Evolutionary conservation across 2,113 vertebrate genomes (phyloP).

Genomic region (Pachycephala philippinensis): DNA sequence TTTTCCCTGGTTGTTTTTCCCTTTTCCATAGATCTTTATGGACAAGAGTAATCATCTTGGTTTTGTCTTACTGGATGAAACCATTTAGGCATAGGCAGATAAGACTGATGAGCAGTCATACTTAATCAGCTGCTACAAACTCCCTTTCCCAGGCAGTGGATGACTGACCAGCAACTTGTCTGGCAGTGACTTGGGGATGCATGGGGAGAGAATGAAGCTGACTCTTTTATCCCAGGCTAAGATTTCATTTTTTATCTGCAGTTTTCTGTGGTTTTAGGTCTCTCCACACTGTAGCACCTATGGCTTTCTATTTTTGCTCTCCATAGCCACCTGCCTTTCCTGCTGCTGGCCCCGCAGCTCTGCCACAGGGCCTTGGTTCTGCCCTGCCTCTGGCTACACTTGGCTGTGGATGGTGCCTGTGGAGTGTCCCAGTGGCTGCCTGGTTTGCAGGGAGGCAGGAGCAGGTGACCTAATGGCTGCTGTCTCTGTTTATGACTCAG

Average conservation of each 20-base stretch:
- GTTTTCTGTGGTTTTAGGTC: neutral
- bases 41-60: neutral
- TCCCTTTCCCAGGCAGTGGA: neutral
- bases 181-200: neutral
- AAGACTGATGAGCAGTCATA: neutral
- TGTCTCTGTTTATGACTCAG: neutral
- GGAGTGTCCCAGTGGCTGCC: neutral
- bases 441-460: neutral
- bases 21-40: neutral
- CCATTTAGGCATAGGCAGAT: neutral
- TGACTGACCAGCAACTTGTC: neutral
- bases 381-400: neutral
- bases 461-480: neutral
- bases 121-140: neutral
- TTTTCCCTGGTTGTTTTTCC: neutral
- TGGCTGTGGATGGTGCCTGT: neutral
- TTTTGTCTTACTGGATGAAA: neutral
- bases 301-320: neutral
- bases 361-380: rapidly evolving
- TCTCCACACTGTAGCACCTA: neutral
- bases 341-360: neutral
- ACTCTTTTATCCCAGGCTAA: too few species aligned
- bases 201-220: neutral
- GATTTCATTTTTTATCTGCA: neutral
- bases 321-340: neutral